Evolutionary conservation across 2,888 invertebrate species (phyloP), one percentile per base, ranked within the genome.

Genomic region (Prenolepis imparis): DNA sequence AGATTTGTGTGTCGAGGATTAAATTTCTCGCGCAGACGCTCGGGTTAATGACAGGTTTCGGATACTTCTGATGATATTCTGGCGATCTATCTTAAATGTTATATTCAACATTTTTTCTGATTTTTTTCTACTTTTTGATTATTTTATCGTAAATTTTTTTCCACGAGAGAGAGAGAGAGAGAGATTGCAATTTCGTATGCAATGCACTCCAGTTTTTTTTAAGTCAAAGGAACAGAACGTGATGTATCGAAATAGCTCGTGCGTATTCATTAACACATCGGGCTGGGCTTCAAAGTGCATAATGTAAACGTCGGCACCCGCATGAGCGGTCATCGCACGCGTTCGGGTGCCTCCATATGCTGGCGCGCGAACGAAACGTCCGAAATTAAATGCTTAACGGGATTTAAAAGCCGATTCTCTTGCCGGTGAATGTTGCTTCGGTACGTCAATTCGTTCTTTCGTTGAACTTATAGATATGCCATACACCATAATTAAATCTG

Each of bases 341-440:
- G 89, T 88, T 89, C 87, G 85, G 82, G 88, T 87, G 88, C 87
- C 84, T 89, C 75, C 74, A 70, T n/a, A n/a, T 83, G 75, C 83
- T 81, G 77, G 82, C 6, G 18, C 5, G 48, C 82, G 80, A 86
- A 87, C 84, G 75, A 86, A 73, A 82, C 63, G 84, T 72, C 84
- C 85, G 66, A 85, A 89, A 89, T 88, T 77, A 84, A 86, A 80
- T 72, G 87, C 5, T 36, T 93, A 93, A 93, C 93, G 93, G 94
- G 92, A 94, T 94, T 94, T 93, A 93, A 93, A 93, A 91, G 88
- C 89, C 93, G 86, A 91, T 90, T 73, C 61, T 70, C 59, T 70
- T 66, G 63, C 12, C 32, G 28, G 4, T 32, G 15, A 39, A 21
- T 12, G 11, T 39, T 41, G 6, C 8, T 77, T 39, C n/a, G 41